Percentiles rank a stretch among this genome's conserved stretches.
These are phyloP conservation scores for Aurelia sp. DNA, from an alignment of 30 jellyfish, hydroid and myxozoan species.

Conservation along the genomic window DNA sequence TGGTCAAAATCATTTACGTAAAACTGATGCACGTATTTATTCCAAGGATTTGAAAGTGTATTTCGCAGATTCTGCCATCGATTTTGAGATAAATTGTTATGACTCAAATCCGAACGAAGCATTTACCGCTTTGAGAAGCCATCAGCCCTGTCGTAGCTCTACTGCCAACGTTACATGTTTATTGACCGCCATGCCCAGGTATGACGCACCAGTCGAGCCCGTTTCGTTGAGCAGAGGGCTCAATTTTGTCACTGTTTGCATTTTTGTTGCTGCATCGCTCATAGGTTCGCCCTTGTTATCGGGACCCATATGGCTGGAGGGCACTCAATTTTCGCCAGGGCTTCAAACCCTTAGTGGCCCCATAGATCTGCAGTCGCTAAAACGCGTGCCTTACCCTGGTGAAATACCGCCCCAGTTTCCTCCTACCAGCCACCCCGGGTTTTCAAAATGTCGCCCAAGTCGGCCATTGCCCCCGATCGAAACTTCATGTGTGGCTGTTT, in stretches of 20 bases:
- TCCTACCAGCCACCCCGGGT: too few species aligned
- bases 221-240: not conserved
- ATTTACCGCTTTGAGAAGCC: not conserved
- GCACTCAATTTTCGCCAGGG: too few species aligned
- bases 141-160: not conserved
- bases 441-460: slow-evolving; percentile 25
- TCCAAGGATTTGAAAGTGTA: slow-evolving; percentile 6
- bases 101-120: not conserved
- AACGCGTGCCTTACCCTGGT: too few species aligned
- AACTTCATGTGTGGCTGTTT: not conserved
- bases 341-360: too few species aligned
- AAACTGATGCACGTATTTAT: slow-evolving; percentile 23
- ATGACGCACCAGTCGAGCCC: not conserved
- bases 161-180: not conserved
- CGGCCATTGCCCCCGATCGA: slow-evolving; percentile 38
- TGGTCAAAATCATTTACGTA: slow-evolving; percentile 44
- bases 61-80: slow-evolving; percentile 6
- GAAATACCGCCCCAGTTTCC: too few species aligned
- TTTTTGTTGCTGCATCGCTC: too few species aligned
- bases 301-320: too few species aligned
- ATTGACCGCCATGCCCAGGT: not conserved
- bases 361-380: too few species aligned
- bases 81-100: not conserved
- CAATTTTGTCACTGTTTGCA: not conserved
- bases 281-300: too few species aligned